Base-by-base conservation (phyloP, 2,113 vertebrate genomes). In the Pedetes capensis region DNA sequence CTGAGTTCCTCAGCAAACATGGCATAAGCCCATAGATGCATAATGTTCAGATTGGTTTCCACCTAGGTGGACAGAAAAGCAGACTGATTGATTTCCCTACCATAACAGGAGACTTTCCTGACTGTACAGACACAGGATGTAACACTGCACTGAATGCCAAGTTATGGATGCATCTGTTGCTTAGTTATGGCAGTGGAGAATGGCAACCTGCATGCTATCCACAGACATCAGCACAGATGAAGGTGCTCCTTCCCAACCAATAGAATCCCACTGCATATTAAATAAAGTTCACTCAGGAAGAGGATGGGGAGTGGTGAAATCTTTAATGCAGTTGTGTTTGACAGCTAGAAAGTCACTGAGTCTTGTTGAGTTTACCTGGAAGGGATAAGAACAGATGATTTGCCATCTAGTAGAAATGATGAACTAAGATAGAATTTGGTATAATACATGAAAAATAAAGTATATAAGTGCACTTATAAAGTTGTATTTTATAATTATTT, bases 181-280 rank as follows among this genome's bases (percentile, higher is more conserved):
- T 82, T 72, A 25, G 6, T 14, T 10, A 59, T 61, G 6, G 2
- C 49, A 69, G 32, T 2, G 18, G 11, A 64, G 86, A 90, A 27
- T 29, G 37, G 34, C 42, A 74, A 51, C 20, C 18, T 57, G 20
- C 12, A 7, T 29, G 25, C 25, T 13, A 82, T 29, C 9, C 17
- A 83, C 4, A 55, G 13, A 61, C 5, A 3, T 53, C 23, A 82
- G 4, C n/a, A 9, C 3, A 84, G 9, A n/a, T 27, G 20, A 59
- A 37, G 42, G 6, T 18, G 1, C 5, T 8, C 9, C 10, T 6
- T 72, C 25, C 20, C 49, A 61, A 10, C 10, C 51, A 34, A 32
- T 0, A 57, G 3, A 13, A 25, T 6, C 25, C 0, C 0, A 44
- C 10, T 12, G 14, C 2, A 37, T 22, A 34, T 57, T 37, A 3